Base-by-base conservation (phyloP, 2,113 vertebrate species). In the Origma solitaria region DNA sequence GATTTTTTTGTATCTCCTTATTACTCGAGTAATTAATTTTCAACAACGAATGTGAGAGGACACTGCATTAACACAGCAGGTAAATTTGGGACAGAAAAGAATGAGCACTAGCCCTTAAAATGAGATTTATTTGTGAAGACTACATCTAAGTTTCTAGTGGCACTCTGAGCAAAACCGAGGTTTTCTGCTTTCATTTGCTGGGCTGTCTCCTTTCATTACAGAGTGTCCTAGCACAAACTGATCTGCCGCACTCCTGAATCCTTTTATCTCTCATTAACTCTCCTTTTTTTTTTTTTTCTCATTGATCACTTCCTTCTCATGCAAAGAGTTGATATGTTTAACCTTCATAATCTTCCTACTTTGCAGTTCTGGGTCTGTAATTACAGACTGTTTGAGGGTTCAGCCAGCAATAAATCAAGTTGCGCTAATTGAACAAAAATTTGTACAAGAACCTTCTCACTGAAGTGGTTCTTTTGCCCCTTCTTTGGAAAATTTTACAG, bases 161-260 rank as follows among this genome's bases (percentile, higher is more conserved):
- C 47, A 40, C 75, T 57, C 78, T 50, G 24, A 90, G 72, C 31
- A 96, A 71, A 88, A 95, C 86, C 79, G 83, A 45, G 87, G 71
- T 28, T 86, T 94, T 92, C 72, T 93, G 73, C 85, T 94, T 93
- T 84, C 87, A 90, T 95, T 96, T 96, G 68, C 76, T 86, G 60
- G 21, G 64, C 93, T 95, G 94, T 95, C 93, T 94, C 42, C 85
- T 95, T 96, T 95, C 93, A 94, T 96, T 97, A 92, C 82, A 88
- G 87, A 85, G 56, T 81, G 88, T 88, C 88, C 88, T 86, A 81
- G 85, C 77, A 93, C 21, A 3, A 81, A 70, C 71, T 86, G 87
- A 77, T 90, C 85, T 88, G 50, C 71, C 82, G 90, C 5, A 2
- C 33, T 93, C 85, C n/a, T 83, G 47, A 88, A 90, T 90, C 69